Evolutionary conservation across 2,888 invertebrate genomes (phyloP).

Genomic region (Archips xylosteana): DNA sequence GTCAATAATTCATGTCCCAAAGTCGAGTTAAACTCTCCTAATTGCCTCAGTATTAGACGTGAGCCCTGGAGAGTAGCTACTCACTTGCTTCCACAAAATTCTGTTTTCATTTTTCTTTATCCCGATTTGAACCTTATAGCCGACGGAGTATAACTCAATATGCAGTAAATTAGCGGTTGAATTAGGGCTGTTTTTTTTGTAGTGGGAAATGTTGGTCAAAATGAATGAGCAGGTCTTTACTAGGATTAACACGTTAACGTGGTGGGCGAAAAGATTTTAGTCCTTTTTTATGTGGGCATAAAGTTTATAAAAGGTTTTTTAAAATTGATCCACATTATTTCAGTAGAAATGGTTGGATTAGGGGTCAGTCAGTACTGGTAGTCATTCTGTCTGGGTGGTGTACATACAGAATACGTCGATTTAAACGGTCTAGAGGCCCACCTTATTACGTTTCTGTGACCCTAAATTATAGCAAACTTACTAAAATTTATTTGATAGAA

Average conservation of each 20-base stretch:
- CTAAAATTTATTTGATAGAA: no score
- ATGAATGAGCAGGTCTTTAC: conserved; percentile 10
- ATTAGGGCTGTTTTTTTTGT: background rate
- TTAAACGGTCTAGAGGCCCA: no score
- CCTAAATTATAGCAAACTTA: no score
- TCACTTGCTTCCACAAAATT: background rate
- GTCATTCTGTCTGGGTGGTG: no score
- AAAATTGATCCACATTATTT: no score
- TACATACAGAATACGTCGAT: no score
- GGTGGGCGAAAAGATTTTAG: background rate
- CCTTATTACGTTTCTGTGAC: no score
- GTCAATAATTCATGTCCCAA: conserved; percentile 27
- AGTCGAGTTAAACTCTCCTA: conserved; percentile 22
- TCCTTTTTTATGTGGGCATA: no score
- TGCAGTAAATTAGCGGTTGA: background rate
- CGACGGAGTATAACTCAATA: background rate
- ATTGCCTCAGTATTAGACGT: conserved; percentile 25
- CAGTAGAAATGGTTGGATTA: no score
- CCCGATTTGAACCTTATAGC: background rate
- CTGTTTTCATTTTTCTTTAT: background rate
- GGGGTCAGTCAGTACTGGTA: no score
- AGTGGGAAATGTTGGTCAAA: background rate
- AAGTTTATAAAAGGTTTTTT: no score
- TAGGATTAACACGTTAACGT: conserved; percentile 4
- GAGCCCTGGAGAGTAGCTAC: conserved; percentile 6